Evolutionary conservation across 2,888 invertebrate species (phyloP), one percentile per base, ranked within the genome.

Genomic region (Drosophila rubida): DNA sequence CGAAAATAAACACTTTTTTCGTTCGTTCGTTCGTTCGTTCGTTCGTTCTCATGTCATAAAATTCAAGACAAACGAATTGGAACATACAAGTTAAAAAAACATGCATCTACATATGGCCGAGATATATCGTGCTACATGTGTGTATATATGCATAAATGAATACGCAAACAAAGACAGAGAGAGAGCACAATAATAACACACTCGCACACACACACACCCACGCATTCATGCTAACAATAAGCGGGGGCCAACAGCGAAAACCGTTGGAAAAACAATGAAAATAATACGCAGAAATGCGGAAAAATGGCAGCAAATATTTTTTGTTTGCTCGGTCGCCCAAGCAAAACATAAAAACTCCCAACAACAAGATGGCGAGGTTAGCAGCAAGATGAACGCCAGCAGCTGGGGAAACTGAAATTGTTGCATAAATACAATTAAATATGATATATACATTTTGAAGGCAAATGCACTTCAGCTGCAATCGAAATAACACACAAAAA

Each of bases 61-160:
- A 87, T 85, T 71, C 79, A 86, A 88, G 80, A 75, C 86, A 86
- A 86, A 73, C 86, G 75, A 82, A 82, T 87, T 75, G 86, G 70
- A 82, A 68, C 86, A 69, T 71, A 78, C 66, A 81, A 75, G 75
- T 84, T 81, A 69, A 87, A 84, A 80, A 71, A 69, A 23, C 42
- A 80, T 57, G 75, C 68, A 68, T 53, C 51, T 64, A 69, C 75
- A 77, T 77, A 71, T 77, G 77, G 35, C 39, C 41, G 44, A 77
- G 66, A 69, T 55, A 55, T 57, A 68, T 48, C 41, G 35, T 39
- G 9, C 9, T 6, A 45, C 22, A 50, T 39, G 44, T 37, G n/a
- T 35, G 16, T 16, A 35, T 16, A 41, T 57, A 49, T 57, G 50
- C 50, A 85, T 80, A 84, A 75, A 78, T 81, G 81, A 75, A 80